Conservation (phyloP, 2,888 invertebrate genomes). For the Pachycephus smyrnensis region DNA sequence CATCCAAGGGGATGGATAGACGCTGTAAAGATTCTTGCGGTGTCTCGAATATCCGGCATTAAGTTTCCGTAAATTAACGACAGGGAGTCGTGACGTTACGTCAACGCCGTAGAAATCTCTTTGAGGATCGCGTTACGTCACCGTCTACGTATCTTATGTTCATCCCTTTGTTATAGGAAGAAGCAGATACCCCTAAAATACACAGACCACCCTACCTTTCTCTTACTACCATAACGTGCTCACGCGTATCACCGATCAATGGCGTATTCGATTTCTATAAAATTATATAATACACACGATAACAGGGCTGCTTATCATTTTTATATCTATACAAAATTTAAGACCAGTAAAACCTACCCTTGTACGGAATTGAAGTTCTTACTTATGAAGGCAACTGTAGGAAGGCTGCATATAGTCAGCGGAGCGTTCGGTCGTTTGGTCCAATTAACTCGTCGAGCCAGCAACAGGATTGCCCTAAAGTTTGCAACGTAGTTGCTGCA, state of each 20-base stretch:
- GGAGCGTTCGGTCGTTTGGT: not conserved
- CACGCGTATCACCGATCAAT: not conserved
- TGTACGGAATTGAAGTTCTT: not conserved
- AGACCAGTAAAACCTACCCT: not conserved
- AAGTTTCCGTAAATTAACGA: conserved; percentile 6
- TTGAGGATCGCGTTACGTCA: not conserved
- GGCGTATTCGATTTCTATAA: no score
- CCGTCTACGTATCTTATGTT: no score
- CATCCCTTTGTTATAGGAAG: no score
- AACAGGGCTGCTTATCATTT: no score
- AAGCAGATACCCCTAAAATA: no score
- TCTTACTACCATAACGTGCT: not conserved
- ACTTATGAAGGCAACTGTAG: not conserved
- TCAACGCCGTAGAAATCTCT: not conserved
- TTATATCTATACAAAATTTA: no score
- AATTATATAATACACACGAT: no score
- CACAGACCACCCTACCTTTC: no score
- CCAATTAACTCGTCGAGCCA: not conserved
- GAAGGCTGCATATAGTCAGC: not conserved
- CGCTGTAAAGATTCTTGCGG: not conserved
- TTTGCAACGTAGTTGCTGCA: not conserved
- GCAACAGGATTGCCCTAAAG: not conserved
- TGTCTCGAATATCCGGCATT: not conserved
- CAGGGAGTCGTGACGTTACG: not conserved
- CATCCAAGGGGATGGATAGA: not conserved